A percentile compares a stretch with the other conserved stretches of the same genome.
phyloP scores from a whole-genome alignment of 2,888 invertebrate genomes.

The Pollenia amentaria region DNA sequence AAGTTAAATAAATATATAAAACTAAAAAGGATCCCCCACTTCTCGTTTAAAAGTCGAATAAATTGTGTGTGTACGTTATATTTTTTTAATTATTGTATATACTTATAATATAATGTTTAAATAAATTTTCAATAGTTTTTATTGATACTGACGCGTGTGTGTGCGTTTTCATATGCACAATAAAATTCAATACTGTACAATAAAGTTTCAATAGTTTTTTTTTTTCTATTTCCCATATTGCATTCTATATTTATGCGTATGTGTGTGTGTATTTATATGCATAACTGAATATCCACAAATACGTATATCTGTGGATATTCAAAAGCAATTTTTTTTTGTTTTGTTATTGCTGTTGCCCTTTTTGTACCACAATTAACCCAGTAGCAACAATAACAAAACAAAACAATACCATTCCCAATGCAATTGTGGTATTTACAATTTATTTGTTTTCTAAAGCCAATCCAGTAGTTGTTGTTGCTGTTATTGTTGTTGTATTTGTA shows the following conservation, averaged over 20 bases:
- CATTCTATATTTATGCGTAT: neutral
- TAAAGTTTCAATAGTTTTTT: neutral
- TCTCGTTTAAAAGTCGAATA: no score
- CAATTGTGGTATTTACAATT: conserved; percentile 60
- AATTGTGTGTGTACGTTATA: no score
- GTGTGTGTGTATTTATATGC: neutral
- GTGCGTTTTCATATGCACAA: no score
- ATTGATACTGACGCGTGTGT: no score
- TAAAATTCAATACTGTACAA: neutral
- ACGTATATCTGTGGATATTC: neutral
- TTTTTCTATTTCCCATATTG: neutral
- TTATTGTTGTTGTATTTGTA: conserved; percentile 3
- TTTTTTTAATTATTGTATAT: no score
- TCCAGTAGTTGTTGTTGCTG: neutral
- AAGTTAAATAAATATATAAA: no score
- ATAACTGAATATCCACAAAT: neutral
- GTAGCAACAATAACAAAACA: conserved; percentile 37
- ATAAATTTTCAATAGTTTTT: no score
- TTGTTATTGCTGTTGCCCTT: neutral
- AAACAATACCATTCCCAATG: conserved; percentile 29
- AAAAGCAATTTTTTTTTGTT: neutral
- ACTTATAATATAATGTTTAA: no score
- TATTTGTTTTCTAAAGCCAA: conserved; percentile 48
- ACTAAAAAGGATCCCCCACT: no score
- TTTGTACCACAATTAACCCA: conserved; percentile 50